Percentiles rank a stretch among this genome's conserved stretches.
Conservation (phyloP, 2,888 invertebrate genomes). For the Drosophila niveifrons region DNA sequence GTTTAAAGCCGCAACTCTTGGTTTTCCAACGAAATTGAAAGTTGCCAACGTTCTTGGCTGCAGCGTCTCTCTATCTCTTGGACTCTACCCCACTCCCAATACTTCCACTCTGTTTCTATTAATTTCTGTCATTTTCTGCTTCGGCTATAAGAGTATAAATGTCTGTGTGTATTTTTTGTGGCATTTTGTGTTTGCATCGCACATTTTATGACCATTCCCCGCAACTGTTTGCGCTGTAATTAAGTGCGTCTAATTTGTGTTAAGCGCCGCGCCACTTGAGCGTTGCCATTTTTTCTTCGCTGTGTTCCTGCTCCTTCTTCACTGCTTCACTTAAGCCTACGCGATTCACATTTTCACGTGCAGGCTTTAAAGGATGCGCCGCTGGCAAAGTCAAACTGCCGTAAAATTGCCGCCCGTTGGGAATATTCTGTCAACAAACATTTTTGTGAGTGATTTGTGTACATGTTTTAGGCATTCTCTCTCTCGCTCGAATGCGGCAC, state of each 20-base stretch:
- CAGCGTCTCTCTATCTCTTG: background rate
- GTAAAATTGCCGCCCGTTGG: slow-evolving; percentile 68
- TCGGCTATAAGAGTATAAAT: slow-evolving; percentile 10
- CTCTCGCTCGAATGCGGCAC: slow-evolving; percentile 1
- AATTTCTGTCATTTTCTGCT: slow-evolving; percentile 9
- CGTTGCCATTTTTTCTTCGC: slow-evolving; percentile 44
- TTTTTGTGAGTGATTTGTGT: slow-evolving; percentile 66
- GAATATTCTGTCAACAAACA: slow-evolving; percentile 51
- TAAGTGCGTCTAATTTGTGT: slow-evolving; percentile 82
- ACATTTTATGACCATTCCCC: slow-evolving; percentile 64
- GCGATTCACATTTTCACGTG: slow-evolving; percentile 34
- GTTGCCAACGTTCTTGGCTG: slow-evolving; percentile 18
- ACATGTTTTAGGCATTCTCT: slow-evolving; percentile 29
- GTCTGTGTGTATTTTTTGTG: slow-evolving; percentile 30
- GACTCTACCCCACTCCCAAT: background rate
- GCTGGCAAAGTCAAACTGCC: slow-evolving; percentile 63
- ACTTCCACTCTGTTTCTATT: background rate
- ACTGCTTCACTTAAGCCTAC: slow-evolving; percentile 47
- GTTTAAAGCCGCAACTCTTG: slow-evolving; percentile 73
- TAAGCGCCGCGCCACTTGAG: slow-evolving; percentile 75
- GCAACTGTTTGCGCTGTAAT: slow-evolving; percentile 76
- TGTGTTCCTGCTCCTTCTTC: slow-evolving; percentile 17
- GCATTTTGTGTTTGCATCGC: slow-evolving; percentile 47
- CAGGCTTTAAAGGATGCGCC: slow-evolving; percentile 60
- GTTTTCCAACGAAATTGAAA: slow-evolving; percentile 58